A percentile compares a stretch with the other conserved stretches of the same genome.
Evolutionary conservation across 2,888 invertebrate genomes (phyloP).

Genomic region (Aleiodes testaceus): DNA sequence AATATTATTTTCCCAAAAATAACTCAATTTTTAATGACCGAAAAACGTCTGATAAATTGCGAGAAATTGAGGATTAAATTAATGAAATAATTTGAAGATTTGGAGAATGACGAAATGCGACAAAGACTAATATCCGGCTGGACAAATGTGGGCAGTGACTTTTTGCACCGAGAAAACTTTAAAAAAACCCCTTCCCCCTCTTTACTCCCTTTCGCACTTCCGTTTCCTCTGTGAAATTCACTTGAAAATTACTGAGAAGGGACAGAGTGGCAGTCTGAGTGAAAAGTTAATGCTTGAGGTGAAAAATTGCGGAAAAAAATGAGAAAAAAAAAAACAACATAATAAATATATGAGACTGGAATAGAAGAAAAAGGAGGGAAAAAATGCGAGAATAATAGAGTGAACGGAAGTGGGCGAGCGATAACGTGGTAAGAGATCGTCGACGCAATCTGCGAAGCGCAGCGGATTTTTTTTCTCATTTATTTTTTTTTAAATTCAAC

Average conservation of each 20-base stretch:
- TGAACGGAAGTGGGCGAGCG: slow-evolving; percentile 41
- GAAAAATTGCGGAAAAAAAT: slow-evolving; percentile 22
- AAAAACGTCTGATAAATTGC: too few relatives aligned
- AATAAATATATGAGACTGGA: background rate
- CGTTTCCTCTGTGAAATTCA: slow-evolving; percentile 44
- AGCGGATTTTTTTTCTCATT: slow-evolving; percentile 44
- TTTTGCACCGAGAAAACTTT: too few relatives aligned
- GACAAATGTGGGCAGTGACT: too few relatives aligned
- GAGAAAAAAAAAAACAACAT: background rate
- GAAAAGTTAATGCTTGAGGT: slow-evolving; percentile 20
- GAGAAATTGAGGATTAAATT: too few relatives aligned
- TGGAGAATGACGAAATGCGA: too few relatives aligned
- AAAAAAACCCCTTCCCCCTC: too few relatives aligned
- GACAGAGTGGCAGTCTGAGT: slow-evolving; percentile 1
- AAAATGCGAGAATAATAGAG: slow-evolving; percentile 22
- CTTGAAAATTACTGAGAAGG: slow-evolving; percentile 32
- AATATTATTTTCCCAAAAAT: too few relatives aligned
- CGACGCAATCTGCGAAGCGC: slow-evolving; percentile 47
- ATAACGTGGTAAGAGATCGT: slow-evolving; percentile 42
- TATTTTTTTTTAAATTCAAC: background rate
- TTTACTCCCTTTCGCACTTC: slow-evolving; percentile 27
- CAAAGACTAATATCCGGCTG: too few relatives aligned
- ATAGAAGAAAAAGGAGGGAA: slow-evolving; percentile 25
- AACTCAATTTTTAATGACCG: too few relatives aligned
- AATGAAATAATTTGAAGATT: too few relatives aligned